phyloP scores from a whole-genome alignment of 2,888 invertebrate genomes.

The Nomada fucata region DNA sequence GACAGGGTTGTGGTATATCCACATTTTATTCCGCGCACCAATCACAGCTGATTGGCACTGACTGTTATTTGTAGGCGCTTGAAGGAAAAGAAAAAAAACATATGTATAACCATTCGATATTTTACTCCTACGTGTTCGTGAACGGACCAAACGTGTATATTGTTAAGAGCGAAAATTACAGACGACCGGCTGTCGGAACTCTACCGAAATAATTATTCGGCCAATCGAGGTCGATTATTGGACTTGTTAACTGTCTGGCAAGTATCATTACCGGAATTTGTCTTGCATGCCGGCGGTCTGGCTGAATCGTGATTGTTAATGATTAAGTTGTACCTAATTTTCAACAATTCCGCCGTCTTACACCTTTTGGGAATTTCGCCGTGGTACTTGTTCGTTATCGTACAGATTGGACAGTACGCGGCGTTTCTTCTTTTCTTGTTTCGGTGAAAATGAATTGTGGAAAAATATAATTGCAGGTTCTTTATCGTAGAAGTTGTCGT shows the following conservation, averaged over 20 bases:
- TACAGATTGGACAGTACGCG: not conserved
- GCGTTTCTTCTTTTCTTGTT: too few relatives aligned
- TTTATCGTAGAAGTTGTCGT: too few relatives aligned
- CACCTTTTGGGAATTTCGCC: slow-evolving; percentile 52
- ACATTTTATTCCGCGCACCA: slow-evolving; percentile 71
- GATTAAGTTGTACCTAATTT: slow-evolving; percentile 21
- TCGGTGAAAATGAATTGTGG: too few relatives aligned
- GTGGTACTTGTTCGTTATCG: not conserved
- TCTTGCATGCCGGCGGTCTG: slow-evolving; percentile 15
- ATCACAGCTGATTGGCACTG: slow-evolving; percentile 75
- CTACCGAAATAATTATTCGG: slow-evolving; percentile 63
- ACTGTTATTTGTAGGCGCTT: slow-evolving; percentile 67
- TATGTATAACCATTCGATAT: slow-evolving; percentile 51
- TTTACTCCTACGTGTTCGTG: slow-evolving; percentile 65
- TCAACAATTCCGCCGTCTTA: not conserved
- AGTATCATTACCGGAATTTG: slow-evolving; percentile 59
- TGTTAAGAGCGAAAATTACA: slow-evolving; percentile 63
- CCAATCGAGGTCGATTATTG: slow-evolving; percentile 42
- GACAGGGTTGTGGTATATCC: slow-evolving; percentile 23
- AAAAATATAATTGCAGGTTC: too few relatives aligned
- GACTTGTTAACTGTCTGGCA: slow-evolving; percentile 58
- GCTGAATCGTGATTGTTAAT: slow-evolving; percentile 28
- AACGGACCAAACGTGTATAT: slow-evolving; percentile 46
- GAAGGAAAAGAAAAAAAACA: slow-evolving; percentile 35
- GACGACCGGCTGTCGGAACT: slow-evolving; percentile 16